A percentile compares a stretch with the other conserved stretches of the same genome.
These are phyloP conservation scores for Gymnarchus niloticus DNA, from an alignment of 2,113 vertebrate genomes.

Conservation along the genomic window DNA sequence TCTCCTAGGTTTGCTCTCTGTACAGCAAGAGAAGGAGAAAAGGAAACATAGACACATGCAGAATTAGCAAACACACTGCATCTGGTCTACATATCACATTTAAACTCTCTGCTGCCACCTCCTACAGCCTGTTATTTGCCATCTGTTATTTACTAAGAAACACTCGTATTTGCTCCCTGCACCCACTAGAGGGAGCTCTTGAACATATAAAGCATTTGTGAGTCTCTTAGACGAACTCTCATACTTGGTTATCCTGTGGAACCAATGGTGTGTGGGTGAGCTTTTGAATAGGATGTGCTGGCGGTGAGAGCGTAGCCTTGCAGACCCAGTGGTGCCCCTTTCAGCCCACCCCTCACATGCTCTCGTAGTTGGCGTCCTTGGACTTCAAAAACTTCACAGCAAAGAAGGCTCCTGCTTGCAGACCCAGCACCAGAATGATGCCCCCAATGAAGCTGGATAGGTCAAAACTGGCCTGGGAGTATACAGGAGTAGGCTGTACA, in stretches of 20 bases:
- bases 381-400: constrained; percentile 82
- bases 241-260: background rate
- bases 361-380: constrained; percentile 87
- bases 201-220: background rate
- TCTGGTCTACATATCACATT: constrained; percentile 21
- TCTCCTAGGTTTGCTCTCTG: constrained; percentile 41
- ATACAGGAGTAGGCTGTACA: constrained; percentile 44
- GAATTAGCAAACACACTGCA: constrained; percentile 21
- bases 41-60: constrained; percentile 28
- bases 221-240: background rate
- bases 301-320: no score
- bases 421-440: constrained; percentile 76
- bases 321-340: background rate
- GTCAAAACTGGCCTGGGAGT: constrained; percentile 74
- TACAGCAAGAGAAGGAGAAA: background rate
- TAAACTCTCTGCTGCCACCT: background rate
- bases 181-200: constrained; percentile 46
- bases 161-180: background rate
- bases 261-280: background rate
- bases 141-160: background rate
- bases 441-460: constrained; percentile 86
- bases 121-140: background rate
- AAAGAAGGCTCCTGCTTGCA: constrained; percentile 77
- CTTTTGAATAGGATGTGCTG: no score
- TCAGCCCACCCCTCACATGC: constrained; percentile 74